These are phyloP conservation scores for Trimorus sp. DNA, from an alignment of 2,888 invertebrate species.

Conservation along the genomic window DNA sequence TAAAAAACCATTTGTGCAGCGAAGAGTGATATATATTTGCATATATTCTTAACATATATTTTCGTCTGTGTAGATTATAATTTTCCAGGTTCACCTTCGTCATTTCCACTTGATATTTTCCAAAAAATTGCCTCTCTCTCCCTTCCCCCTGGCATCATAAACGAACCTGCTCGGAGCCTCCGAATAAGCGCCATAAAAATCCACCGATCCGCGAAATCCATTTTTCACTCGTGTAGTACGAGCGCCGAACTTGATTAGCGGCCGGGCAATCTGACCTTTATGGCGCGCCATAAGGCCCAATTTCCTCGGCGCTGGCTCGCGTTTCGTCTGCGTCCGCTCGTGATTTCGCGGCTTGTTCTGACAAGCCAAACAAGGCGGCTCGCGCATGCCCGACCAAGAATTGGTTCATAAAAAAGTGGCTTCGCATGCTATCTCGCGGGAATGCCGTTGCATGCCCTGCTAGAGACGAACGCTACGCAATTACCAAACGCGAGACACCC, in stretches of 20 bases:
- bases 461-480: slow-evolving; percentile 71
- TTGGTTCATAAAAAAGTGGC: slow-evolving; percentile 56
- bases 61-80: no score
- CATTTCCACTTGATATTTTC: no score
- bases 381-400: slow-evolving; percentile 4
- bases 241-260: slow-evolving; percentile 41
- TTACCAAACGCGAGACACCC: slow-evolving; percentile 74
- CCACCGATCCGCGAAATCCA: no score
- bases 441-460: slow-evolving; percentile 79
- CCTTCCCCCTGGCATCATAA: no score
- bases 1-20: no score
- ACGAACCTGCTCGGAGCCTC: no score
- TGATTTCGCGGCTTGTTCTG: slow-evolving; percentile 56
- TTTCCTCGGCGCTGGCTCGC: slow-evolving; percentile 32
- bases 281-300: slow-evolving; percentile 50
- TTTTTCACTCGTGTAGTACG: no score
- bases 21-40: no score
- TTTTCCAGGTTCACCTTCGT: no score
- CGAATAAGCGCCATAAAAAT: no score
- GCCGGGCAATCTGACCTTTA: slow-evolving; percentile 59
- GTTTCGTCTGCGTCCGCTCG: slow-evolving; percentile 40
- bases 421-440: slow-evolving; percentile 70
- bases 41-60: no score
- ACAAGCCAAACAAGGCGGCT: slow-evolving; percentile 37
- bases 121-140: no score